Base-by-base conservation (phyloP, 2,113 vertebrate species). In the Oceanites oceanicus region DNA sequence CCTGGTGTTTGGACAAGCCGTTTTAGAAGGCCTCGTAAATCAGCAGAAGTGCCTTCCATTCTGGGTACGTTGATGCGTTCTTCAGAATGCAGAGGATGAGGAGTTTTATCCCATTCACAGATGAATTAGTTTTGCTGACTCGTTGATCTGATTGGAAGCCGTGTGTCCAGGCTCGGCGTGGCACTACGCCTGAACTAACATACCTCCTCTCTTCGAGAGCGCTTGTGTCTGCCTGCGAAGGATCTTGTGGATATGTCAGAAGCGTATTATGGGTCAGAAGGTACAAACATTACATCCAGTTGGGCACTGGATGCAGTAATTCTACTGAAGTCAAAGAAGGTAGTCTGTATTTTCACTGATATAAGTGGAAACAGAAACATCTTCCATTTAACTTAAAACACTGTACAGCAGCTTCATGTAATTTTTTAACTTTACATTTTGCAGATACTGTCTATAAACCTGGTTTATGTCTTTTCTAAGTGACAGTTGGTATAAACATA, bases 401-500 rank as follows among this genome's bases (percentile, higher is more conserved):
- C 45, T 56, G n/a, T 29, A 10, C 89, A 85, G 87, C 75, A 2
- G 1, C 62, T 63, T 68, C 1, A 2, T 76, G 76, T 72, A 20
- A 52, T 92, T 73, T 62, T 79, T 73, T 66, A 76, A 45, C 81
- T 93, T 91, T 88, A 95, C 87, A 72, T 94, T 92, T 81, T 94
- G 87, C 96, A 96, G 97, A 94, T 79, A 25, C 55, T 74, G 42
- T 77, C 5, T 22, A 36, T 67, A 83, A 95, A 92, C 85, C 93
- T 95, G 95, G 13, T 34, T 90, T 83, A 1, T 95, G 59, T 96
- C 87, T 92, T 22, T 47, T 62, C 45, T 40, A 77, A 96, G 67
- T 94, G 91, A 85, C 93, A 95, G 74, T 3, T 90, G 75, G 25
- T 79, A 12, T 96, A 97, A 97, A 96, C 91, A 92, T 5, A 30